A percentile compares a stretch with the other conserved stretches of the same genome.
Conservation (phyloP, 2,113 vertebrate species). For the Tachysurus fulvidraco region DNA sequence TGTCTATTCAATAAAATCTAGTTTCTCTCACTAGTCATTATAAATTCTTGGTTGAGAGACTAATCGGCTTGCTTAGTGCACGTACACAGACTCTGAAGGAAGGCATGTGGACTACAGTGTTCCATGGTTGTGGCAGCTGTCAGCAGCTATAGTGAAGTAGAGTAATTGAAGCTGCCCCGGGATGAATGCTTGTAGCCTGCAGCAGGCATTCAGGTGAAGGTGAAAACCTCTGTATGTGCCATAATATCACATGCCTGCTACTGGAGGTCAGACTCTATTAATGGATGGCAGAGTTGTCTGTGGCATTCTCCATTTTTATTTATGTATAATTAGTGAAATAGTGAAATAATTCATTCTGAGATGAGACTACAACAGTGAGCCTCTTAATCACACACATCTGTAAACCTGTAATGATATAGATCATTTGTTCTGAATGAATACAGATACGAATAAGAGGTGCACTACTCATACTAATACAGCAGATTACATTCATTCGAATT, state of each 20-base stretch:
- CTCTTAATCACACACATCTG: neutral
- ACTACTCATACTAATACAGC: neutral
- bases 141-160: constrained; percentile 52
- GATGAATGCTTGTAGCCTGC: constrained; percentile 52
- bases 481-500: neutral
- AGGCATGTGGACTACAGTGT: constrained; percentile 34
- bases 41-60: constrained; percentile 18
- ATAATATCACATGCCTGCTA: constrained; percentile 47
- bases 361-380: neutral
- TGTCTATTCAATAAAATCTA: neutral
- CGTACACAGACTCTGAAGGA: constrained; percentile 8
- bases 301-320: constrained; percentile 23
- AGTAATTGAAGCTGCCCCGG: constrained; percentile 60
- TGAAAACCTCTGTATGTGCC: constrained; percentile 43
- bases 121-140: constrained; percentile 62
- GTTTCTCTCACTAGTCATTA: neutral
- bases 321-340: neutral
- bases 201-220: constrained; percentile 39
- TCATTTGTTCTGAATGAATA: neutral
- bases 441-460: neutral
- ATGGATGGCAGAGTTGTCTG: neutral
- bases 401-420: neutral
- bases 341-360: neutral
- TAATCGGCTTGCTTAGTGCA: constrained; percentile 9
- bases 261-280: constrained; percentile 34